Evolutionary conservation across 2,113 vertebrate genomes (phyloP).

Genomic region (Gila orcuttii): DNA sequence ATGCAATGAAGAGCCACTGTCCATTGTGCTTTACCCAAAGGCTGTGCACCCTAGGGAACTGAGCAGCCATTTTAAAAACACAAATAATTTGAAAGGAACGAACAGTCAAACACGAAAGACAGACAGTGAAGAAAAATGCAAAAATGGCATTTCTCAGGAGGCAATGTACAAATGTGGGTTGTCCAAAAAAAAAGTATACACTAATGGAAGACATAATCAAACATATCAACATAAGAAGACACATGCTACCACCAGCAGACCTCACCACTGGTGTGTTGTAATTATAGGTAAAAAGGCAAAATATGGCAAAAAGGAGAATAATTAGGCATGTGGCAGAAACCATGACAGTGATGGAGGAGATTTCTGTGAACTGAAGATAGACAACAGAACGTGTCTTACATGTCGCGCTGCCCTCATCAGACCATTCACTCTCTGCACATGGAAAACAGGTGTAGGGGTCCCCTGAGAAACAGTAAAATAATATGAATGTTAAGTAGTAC

Average conservation of each 20-base stretch:
- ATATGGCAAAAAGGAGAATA: constrained; percentile 60
- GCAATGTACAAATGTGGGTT: constrained; percentile 70
- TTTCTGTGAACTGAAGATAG: constrained; percentile 74
- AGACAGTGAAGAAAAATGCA: constrained; percentile 73
- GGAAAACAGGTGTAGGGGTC: constrained; percentile 73
- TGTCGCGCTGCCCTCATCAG: constrained; percentile 68
- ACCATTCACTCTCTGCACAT: constrained; percentile 79
- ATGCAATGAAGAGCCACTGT: constrained; percentile 71
- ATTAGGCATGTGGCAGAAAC: constrained; percentile 56
- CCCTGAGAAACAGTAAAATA: constrained; percentile 53
- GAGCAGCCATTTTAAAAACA: constrained; percentile 84
- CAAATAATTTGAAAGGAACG: constrained; percentile 85
- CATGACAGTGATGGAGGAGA: constrained; percentile 70
- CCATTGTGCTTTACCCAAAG: constrained; percentile 79
- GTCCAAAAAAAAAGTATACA: constrained; percentile 78
- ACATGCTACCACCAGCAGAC: constrained; percentile 83
- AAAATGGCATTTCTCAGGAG: constrained; percentile 73
- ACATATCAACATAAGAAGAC: constrained; percentile 83
- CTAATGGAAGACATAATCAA: constrained; percentile 73
- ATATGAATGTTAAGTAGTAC: neutral
- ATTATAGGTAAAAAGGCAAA: constrained; percentile 75
- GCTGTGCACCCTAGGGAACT: constrained; percentile 69
- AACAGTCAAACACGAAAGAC: constrained; percentile 80
- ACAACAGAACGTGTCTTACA: constrained; percentile 73
- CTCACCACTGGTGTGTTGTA: constrained; percentile 81